Conservation (phyloP, 2,113 vertebrate genomes). For the Galbula dea region DNA sequence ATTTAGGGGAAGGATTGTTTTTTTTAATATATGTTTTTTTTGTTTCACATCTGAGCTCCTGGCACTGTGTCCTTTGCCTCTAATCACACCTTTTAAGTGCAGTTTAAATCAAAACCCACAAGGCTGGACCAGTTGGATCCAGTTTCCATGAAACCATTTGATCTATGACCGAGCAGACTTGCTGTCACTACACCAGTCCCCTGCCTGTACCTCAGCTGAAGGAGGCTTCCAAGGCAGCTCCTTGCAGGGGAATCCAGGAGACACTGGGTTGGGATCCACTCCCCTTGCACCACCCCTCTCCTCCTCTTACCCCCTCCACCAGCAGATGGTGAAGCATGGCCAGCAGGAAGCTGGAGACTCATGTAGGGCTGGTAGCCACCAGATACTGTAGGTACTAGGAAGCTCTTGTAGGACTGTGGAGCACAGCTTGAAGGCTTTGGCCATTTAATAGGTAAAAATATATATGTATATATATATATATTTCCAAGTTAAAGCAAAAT, state of each 20-base stretch:
- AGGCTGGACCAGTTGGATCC: constrained; percentile 54
- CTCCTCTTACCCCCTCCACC: not conserved
- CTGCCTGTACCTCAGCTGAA: constrained; percentile 18
- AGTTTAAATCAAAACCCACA: constrained; percentile 42
- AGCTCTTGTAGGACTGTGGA: not conserved
- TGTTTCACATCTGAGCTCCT: constrained; percentile 19
- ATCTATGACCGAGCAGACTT: constrained; percentile 51
- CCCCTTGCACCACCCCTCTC: not conserved
- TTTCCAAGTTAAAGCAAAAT: not conserved
- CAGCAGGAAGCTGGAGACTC: not conserved
- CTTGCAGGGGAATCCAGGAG: not conserved
- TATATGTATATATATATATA: too few species aligned
- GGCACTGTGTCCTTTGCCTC: not conserved
- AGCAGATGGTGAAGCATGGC: not conserved
- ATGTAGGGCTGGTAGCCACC: not conserved
- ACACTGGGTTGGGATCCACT: not conserved
- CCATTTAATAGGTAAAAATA: not conserved
- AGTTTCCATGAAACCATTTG: constrained; percentile 52
- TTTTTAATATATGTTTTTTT: not conserved
- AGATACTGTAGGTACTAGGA: too few species aligned
- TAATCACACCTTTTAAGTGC: constrained; percentile 47
- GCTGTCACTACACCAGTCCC: constrained; percentile 55
- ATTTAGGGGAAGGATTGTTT: not conserved
- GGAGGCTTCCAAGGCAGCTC: not conserved
- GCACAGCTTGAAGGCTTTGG: not conserved